phyloP scores from a whole-genome alignment of 2,113 vertebrate genomes.

The Grammomys surdaster region DNA sequence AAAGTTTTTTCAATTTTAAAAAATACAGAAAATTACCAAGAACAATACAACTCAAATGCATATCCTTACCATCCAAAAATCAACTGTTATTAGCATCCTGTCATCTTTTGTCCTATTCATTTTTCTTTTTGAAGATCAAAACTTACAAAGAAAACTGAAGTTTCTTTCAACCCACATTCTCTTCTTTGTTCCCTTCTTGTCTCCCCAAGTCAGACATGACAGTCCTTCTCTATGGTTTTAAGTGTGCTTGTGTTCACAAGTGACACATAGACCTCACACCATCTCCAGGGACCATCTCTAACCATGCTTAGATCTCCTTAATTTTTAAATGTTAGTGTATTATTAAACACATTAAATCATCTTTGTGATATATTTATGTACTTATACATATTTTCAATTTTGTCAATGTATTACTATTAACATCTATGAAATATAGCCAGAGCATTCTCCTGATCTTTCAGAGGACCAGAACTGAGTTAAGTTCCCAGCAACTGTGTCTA shows the following conservation, averaged over 20 bases:
- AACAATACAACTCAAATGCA: background rate
- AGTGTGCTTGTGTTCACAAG: background rate
- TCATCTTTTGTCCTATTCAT: background rate
- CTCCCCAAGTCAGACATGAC: fast-evolving
- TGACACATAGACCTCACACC: fast-evolving
- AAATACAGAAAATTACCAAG: constrained; percentile 50
- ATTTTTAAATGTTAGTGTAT: background rate
- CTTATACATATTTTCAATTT: background rate
- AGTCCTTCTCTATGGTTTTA: too few species aligned
- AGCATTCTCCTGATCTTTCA: background rate
- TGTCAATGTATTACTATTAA: constrained; percentile 39
- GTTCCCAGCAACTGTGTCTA: background rate
- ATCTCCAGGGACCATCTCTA: background rate
- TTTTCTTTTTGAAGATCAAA: constrained; percentile 36
- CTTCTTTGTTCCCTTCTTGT: background rate
- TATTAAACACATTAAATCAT: background rate
- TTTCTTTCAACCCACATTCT: background rate
- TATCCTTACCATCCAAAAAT: background rate
- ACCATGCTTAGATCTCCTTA: background rate
- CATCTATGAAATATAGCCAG: background rate
- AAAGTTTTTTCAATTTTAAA: constrained; percentile 27
- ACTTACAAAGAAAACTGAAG: constrained; percentile 11
- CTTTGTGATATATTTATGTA: background rate
- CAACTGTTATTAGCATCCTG: background rate
- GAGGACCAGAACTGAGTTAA: background rate